phyloP scores from a whole-genome alignment of 2,888 invertebrate genomes.

The Chymomyza caudatula region DNA sequence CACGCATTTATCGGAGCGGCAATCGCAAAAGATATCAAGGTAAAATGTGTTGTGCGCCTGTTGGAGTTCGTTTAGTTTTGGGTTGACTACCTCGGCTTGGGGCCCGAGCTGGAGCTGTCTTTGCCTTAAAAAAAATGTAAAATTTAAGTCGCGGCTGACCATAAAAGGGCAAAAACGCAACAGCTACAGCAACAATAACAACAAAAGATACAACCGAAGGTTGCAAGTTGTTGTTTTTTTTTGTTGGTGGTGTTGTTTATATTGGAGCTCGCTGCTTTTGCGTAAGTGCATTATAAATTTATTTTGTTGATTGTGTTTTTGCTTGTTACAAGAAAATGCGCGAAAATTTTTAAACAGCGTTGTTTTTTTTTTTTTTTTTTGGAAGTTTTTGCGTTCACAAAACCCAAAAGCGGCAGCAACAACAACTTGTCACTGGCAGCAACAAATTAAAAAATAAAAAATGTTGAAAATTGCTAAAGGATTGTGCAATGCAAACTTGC shows the following conservation, averaged over 20 bases:
- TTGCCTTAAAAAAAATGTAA: too few relatives aligned
- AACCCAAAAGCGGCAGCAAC: not conserved
- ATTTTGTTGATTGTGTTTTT: not conserved
- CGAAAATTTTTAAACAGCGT: not conserved
- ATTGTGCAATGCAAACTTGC: not conserved
- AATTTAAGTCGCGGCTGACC: not conserved
- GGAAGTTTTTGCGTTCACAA: not conserved
- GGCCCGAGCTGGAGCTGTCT: not conserved
- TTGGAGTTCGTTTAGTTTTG: not conserved
- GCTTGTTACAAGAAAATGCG: not conserved
- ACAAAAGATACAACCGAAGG: not conserved
- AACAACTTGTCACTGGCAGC: not conserved
- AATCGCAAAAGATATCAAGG: slow-evolving; percentile 2
- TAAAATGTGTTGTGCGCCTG: not conserved
- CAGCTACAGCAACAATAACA: not conserved
- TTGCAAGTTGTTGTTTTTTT: not conserved
- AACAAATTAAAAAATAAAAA: not conserved
- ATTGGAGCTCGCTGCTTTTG: not conserved
- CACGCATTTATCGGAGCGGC: not conserved
- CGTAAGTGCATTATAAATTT: not conserved
- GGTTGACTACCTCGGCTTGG: not conserved
- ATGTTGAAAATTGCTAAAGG: not conserved
- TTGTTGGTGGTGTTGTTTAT: not conserved
- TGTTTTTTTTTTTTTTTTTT: not conserved
- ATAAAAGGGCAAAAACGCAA: not conserved